Evolutionary conservation across 2,888 invertebrate species (phyloP).

Genomic region (Anoncus sp.): DNA sequence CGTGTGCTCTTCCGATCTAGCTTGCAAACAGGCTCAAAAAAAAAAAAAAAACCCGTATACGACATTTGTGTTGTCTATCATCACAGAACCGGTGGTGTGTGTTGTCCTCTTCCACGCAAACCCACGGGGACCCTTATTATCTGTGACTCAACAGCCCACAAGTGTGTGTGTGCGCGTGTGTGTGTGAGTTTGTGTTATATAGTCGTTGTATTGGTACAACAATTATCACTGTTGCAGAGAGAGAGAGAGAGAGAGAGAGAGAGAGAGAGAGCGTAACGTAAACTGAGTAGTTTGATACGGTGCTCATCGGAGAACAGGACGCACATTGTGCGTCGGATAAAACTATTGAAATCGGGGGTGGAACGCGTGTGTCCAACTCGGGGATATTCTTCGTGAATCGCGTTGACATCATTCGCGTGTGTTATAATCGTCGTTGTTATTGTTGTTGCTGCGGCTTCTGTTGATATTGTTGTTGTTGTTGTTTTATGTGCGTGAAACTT

Average conservation of each 20-base stretch:
- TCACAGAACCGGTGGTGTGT: slow-evolving; percentile 33
- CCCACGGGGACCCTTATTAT: slow-evolving; percentile 5
- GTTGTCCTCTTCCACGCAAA: slow-evolving; percentile 34
- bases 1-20: too few species aligned
- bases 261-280: too few species aligned
- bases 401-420: slow-evolving; percentile 33
- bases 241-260: too few species aligned
- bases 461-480: slow-evolving; percentile 25
- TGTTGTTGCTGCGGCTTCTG: slow-evolving; percentile 12
- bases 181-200: slow-evolving; percentile 60
- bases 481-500: slow-evolving; percentile 24
- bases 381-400: slow-evolving; percentile 29
- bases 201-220: slow-evolving; percentile 73
- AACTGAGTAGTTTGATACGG: slow-evolving; percentile 64
- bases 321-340: slow-evolving; percentile 64
- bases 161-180: slow-evolving; percentile 17
- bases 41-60: slow-evolving; percentile 28
- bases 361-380: slow-evolving; percentile 48
- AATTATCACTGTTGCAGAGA: slow-evolving; percentile 70
- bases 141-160: slow-evolving; percentile 17
- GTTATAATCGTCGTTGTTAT: slow-evolving; percentile 1
- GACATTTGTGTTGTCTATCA: slow-evolving; percentile 46
- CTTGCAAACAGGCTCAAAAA: slow-evolving; percentile 66
- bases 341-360: slow-evolving; percentile 50
- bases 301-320: slow-evolving; percentile 52